A percentile compares a stretch with the other conserved stretches of the same genome.
These are phyloP conservation scores for Callyntrura sp. DNA, from an alignment of 2,888 invertebrate species.

Conservation along the genomic window DNA sequence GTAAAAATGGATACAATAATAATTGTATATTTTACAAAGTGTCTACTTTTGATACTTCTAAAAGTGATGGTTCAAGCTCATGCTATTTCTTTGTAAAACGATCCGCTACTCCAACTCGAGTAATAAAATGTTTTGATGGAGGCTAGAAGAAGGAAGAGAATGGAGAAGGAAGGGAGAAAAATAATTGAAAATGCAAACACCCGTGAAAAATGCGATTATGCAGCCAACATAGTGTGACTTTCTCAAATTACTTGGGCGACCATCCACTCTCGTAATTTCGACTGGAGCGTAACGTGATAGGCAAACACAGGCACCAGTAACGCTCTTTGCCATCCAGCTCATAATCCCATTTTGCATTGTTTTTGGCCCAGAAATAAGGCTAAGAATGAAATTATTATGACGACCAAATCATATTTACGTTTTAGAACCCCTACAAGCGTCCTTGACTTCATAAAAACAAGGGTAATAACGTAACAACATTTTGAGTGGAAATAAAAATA, in stretches of 20 bases:
- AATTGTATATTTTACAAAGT: no score
- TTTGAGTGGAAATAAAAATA: no score
- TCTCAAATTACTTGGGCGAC: slow-evolving; percentile 1
- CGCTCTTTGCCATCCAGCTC: neutral
- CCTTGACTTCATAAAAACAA: no score
- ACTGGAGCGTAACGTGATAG: neutral
- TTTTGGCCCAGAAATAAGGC: neutral
- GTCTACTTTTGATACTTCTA: no score
- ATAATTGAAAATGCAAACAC: slow-evolving; percentile 76
- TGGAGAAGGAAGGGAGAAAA: slow-evolving; percentile 44
- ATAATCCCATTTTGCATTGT: neutral
- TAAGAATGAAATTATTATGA: neutral
- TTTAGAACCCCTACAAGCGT: slow-evolving; percentile 14
- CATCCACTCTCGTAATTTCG: neutral
- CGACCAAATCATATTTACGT: neutral
- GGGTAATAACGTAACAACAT: no score
- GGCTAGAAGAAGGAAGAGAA: no score
- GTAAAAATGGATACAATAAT: no score
- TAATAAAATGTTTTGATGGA: no score
- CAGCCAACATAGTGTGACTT: slow-evolving; percentile 73
- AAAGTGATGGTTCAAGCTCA: no score
- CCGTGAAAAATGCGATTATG: slow-evolving; percentile 75
- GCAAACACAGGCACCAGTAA: neutral
- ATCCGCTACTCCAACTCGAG: no score
- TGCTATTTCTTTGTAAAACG: no score